Base-by-base conservation (phyloP, 2,888 invertebrate genomes). In the Sycophila texana region DNA sequence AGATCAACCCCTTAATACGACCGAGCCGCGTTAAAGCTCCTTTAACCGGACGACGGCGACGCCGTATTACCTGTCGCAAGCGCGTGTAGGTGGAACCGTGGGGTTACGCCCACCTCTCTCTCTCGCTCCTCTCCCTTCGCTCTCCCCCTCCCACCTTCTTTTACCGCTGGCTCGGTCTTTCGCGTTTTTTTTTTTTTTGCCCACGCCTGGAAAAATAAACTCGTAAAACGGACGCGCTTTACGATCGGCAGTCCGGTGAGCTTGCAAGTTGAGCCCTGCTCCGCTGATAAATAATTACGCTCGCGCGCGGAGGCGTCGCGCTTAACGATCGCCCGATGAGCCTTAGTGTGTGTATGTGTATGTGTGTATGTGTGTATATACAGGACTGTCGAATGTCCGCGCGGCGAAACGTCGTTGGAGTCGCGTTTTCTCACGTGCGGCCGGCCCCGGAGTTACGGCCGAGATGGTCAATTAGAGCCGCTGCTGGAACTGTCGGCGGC, bases 1-100 rank as follows among this genome's bases (percentile, higher is more conserved):
- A 71, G 72, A 79, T 83, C 81, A 65, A 80, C 67, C 80, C 55
- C 58, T 82, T 82, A 82, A 84, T 79, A 53, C 81, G 79, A 65
- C 18, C 74, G 57, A 57, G 26, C 72, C 66, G 53, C 39, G 70
- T 58, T 74, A 61, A 67, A 51, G 70, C 71, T 68, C 65, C 72
- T 77, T 73, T 77, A 77, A 71, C 57, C 80, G 66, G 13, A 16
- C 49, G 68, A 39, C 53, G 12, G 26, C 47, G 26, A 5, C 58
- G 55, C 30, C 58, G 73, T 67, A 60, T 73, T 79, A 74, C 66
- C 74, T 68, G 53, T 22, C 22, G 20, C 16, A 55, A 7, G 63
- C 63, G 61, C 61, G 47, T 63, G 39, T 39, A 39, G 39, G 39
- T 39, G 39, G 4, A 39, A 4, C 5, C 63, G 61, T 39, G 39